Evolutionary conservation across 2,113 vertebrate genomes (phyloP).

Genomic region (Anthoscopus minutus): DNA sequence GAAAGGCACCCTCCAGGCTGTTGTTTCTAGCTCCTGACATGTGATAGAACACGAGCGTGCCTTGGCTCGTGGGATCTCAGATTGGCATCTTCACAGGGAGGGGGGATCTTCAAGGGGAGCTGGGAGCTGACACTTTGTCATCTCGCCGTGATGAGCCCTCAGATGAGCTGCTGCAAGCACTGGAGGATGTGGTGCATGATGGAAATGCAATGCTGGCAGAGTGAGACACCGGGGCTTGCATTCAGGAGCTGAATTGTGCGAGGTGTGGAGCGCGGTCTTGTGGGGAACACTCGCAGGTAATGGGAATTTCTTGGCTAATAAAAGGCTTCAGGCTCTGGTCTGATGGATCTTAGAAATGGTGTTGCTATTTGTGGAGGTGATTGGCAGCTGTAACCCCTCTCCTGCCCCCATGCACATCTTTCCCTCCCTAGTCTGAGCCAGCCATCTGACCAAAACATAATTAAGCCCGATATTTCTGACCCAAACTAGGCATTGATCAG

Average conservation of each 20-base stretch:
- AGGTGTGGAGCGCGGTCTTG: not conserved
- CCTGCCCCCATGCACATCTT: not conserved
- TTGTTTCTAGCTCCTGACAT: constrained; percentile 23
- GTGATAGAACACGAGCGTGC: not conserved
- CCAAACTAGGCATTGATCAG: not conserved
- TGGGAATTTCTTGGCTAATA: not conserved
- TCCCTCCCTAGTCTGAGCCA: not conserved
- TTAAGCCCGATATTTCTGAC: not conserved
- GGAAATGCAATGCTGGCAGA: not conserved
- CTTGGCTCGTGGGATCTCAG: not conserved
- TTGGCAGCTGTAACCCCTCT: not conserved
- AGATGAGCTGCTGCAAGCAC: not conserved
- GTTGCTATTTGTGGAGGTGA: not conserved
- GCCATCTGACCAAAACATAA: not conserved
- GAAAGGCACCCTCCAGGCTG: not conserved
- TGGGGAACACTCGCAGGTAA: not conserved
- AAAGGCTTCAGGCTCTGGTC: not conserved
- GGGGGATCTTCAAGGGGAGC: not conserved
- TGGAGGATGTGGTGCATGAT: not conserved
- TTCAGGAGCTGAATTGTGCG: not conserved
- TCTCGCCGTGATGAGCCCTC: not conserved
- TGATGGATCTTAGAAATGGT: not conserved
- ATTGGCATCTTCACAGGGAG: not conserved
- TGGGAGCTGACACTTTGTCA: constrained; percentile 4
- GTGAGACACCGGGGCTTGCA: not conserved